Percentiles rank a stretch among this genome's conserved stretches.
These are phyloP conservation scores for Pelodiscus sinensis DNA, from an alignment of 2,113 vertebrate species.

Conservation along the genomic window DNA sequence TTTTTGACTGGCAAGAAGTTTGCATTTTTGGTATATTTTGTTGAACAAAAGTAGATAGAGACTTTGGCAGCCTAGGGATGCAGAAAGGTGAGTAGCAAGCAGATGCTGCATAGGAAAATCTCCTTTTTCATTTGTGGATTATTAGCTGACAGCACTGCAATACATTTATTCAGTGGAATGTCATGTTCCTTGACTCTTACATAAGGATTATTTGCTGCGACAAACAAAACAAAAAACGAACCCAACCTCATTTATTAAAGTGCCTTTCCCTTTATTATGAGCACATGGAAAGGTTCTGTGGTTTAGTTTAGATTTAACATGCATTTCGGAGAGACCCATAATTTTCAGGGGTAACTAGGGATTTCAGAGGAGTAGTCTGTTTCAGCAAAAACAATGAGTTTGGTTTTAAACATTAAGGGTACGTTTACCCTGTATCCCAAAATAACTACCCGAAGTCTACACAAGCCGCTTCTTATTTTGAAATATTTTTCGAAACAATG, in stretches of 20 bases:
- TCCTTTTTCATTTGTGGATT: slow-evolving; percentile 30
- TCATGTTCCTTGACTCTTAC: slow-evolving; percentile 5
- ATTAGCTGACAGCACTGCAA: slow-evolving; percentile 18
- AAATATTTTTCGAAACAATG: too few species aligned
- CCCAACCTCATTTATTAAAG: neutral
- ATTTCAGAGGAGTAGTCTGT: neutral
- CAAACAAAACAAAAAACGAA: neutral
- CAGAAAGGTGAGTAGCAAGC: neutral
- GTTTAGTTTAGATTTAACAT: neutral
- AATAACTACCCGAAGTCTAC: too few species aligned
- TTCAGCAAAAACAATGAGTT: too few species aligned
- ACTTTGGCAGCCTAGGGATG: slow-evolving; percentile 22
- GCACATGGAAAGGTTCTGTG: neutral
- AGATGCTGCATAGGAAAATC: neutral
- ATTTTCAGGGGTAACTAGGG: neutral
- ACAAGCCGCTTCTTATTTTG: too few species aligned
- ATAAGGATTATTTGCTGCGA: slow-evolving; percentile 8
- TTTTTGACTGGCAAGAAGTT: neutral
- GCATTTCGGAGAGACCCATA: neutral
- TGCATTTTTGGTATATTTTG: neutral
- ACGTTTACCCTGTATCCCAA: too few species aligned
- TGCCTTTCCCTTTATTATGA: neutral
- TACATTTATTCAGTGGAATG: neutral
- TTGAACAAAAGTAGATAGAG: neutral
- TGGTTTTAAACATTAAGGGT: too few species aligned